Base-by-base conservation (phyloP, 1,140 invertebrate species). In the Zaprionus vittiger region DNA sequence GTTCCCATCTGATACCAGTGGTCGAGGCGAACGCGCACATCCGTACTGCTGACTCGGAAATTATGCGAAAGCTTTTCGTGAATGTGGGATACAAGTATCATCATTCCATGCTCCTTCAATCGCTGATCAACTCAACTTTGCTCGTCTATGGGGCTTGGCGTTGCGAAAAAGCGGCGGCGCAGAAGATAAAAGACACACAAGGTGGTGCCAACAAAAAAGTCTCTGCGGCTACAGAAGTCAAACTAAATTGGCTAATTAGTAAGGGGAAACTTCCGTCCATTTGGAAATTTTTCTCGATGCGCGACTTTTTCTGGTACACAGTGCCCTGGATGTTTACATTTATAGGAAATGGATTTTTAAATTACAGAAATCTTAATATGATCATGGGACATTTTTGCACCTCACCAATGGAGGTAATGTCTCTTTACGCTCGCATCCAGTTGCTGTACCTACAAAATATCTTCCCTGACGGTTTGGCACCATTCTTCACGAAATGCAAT, bases 371-470 rank as follows among this genome's bases (percentile, higher is more conserved):
- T 1, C 31, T 85, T 0, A 64, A 85, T 60, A 7, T 86, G 62
- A 61, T 85, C 6, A 73, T 86, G 9, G 64, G 67, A 7, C 83
- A 85, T 41, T 85, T 86, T 22, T 85, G 83, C 59, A 62, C 73
- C 15, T 34, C 76, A 0, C 59, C 66, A 24, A 41, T 31, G 64
- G 61, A 76, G 17, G 56, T 81, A 5, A 9, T 86, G 0, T 17
- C 14, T 6, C 37, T 86, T 0, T 79, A 79, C 15, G 14, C 28
- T 17, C 64, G 78, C n/a, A 49, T 85, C 0, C 83, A 86, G 17
- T 1, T 38, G 5, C 72, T 86, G 0, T 85, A 69, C n/a, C 14
- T 79, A 37, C 56, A 54, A 6, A 66, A 41, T 9, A 22, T 73
- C 7, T n/a, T 77, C 15, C 7, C 72, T 7, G 55, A 49, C 14